Conservation (phyloP, 2,888 invertebrate genomes). For the Galerucella pusilla region DNA sequence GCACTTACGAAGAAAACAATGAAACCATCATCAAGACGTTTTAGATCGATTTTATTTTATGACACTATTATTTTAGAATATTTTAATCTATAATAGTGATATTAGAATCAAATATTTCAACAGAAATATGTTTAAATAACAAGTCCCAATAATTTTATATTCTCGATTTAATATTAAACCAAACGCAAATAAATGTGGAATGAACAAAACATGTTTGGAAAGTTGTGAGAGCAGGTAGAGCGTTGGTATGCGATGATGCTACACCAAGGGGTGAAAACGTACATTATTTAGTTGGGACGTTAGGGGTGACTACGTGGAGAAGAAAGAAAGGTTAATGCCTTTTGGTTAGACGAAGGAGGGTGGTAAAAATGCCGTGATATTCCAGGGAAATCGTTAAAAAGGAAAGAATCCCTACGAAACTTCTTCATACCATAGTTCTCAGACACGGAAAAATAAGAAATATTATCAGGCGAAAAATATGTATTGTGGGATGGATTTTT, state of each 20-base stretch:
- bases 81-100: too few relatives aligned
- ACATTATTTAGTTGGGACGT: slow-evolving; percentile 12
- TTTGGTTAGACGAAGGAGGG: slow-evolving; percentile 16
- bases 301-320: slow-evolving; percentile 14
- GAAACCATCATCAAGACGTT: too few relatives aligned
- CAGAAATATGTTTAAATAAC: too few relatives aligned
- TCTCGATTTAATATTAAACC: not conserved
- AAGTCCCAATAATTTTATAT: too few relatives aligned
- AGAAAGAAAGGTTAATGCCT: slow-evolving; percentile 20
- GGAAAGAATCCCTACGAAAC: not conserved
- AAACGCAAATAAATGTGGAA: not conserved
- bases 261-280: slow-evolving; percentile 5
- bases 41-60: too few relatives aligned
- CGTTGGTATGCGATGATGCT: not conserved
- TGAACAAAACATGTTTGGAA: not conserved
- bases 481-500: not conserved
- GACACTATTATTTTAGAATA: too few relatives aligned
- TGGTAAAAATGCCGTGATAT: slow-evolving; percentile 12
- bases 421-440: slow-evolving; percentile 5
- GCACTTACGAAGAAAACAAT: too few relatives aligned
- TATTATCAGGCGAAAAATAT: not conserved
- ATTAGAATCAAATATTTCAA: too few relatives aligned
- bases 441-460: not conserved
- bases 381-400: slow-evolving; percentile 15
- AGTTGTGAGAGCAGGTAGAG: not conserved